Base-by-base conservation (phyloP, 2,797 vertebrate species). In the Eleutherodactylus coqui region DNA sequence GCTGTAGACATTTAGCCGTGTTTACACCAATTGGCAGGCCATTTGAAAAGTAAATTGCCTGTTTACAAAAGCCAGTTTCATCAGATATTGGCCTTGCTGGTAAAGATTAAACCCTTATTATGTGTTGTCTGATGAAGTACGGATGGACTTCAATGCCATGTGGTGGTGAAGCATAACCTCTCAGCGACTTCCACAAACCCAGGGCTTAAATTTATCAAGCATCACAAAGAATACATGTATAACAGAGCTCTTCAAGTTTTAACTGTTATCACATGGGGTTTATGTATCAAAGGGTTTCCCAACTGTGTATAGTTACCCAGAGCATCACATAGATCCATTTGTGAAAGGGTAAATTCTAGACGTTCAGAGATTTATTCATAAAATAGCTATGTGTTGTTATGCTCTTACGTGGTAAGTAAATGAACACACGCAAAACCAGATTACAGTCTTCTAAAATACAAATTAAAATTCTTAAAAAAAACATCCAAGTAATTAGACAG, bases 11-110 rank as follows among this genome's bases (percentile, higher is more conserved):
- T 83, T 70, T 83, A 72, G 45, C 55, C 38, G 29, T 58, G 45
- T 86, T 76, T 86, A 82, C 55, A 82, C 47, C 55, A 77, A 72
- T 82, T 83, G 75, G 75, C 73, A 77, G 85, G 60, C 36, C 51
- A 77, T 86, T 60, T 86, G 80, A 78, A 76, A 78, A 72, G 34
- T 38, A 83, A 70, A 79, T 69, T 69, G 76, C 49, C 62, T 85
- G 60, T 85, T 85, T 79, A 79, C 80, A 41, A 60, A 72, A 82
- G 70, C 10, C 58, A 24, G 60, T 76, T 82, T 70, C 21, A 82
- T 76, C 58, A 77, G 79, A 69, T 58, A 43, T 41, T 67, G 34
- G 53, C 29, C 77, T 78, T 72, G 38, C 64, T 83, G 58, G 58
- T 64, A 51, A 64, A 45, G 58, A 69, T 60, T 86, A 75, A 75